phyloP scores from a whole-genome alignment of 1,140 invertebrate genomes.

The Drosophila punjabiensis region DNA sequence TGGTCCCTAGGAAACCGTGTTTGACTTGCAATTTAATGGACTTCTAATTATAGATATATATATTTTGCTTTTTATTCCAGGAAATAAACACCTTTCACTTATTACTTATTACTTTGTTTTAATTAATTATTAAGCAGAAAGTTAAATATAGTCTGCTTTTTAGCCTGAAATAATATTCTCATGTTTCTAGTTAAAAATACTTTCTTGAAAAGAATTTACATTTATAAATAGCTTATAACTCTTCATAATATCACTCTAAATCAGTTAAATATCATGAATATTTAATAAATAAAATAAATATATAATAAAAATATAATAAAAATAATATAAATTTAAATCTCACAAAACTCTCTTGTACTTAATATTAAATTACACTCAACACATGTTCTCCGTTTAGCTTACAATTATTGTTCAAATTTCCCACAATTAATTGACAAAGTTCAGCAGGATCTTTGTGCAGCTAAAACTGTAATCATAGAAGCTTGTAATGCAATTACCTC shows the following conservation, averaged over 20 bases:
- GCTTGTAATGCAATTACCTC: conserved; percentile 14
- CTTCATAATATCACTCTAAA: too few species aligned
- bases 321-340: too few species aligned
- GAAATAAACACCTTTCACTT: neutral
- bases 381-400: neutral
- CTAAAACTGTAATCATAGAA: conserved; percentile 32
- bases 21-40: conserved; percentile 10
- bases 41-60: conserved; percentile 1
- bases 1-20: conserved; percentile 3
- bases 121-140: too few species aligned
- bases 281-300: too few species aligned
- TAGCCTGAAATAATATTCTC: too few species aligned
- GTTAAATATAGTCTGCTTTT: too few species aligned
- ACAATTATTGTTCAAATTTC: conserved; percentile 8
- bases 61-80: neutral
- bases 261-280: too few species aligned
- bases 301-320: too few species aligned
- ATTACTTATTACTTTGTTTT: too few species aligned
- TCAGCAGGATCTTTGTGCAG: neutral
- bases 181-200: too few species aligned
- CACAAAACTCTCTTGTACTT: neutral
- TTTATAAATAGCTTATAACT: too few species aligned
- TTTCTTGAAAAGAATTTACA: too few species aligned
- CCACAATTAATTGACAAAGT: conserved; percentile 8
- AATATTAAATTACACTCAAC: neutral